Evolutionary conservation across 2,113 vertebrate genomes (phyloP).

Genomic region (Pterocles burchelli): DNA sequence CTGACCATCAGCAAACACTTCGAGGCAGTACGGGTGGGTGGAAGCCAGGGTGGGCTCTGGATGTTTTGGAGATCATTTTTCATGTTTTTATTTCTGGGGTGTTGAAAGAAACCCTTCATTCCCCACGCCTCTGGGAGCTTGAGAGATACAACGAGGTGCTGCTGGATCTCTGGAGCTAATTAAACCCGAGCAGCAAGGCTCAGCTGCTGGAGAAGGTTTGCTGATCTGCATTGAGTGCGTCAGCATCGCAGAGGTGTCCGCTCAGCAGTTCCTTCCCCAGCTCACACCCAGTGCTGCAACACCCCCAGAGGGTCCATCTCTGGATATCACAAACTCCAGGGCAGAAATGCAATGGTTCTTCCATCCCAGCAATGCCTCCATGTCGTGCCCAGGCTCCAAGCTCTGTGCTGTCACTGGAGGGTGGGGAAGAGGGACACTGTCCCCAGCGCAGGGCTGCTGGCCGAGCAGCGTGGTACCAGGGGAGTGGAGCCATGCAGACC

Average conservation of each 20-base stretch:
- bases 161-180: conserved; percentile 42
- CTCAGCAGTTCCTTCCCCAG: not conserved
- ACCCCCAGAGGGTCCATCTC: not conserved
- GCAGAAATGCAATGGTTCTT: not conserved
- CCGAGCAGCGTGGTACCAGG: fast-evolving
- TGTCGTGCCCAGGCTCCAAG: not conserved
- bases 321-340: not conserved
- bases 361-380: not conserved
- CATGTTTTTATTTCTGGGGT: not conserved
- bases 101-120: not conserved
- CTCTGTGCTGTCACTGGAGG: not conserved
- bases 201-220: not conserved
- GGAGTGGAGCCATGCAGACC: not conserved
- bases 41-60: not conserved
- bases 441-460: not conserved
- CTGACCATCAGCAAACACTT: not conserved
- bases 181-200: not conserved
- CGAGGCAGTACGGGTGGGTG: not conserved
- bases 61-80: not conserved
- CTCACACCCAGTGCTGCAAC: not conserved
- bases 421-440: fast-evolving
- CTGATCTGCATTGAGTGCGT: not conserved
- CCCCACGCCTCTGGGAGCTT: not conserved
- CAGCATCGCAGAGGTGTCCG: not conserved
- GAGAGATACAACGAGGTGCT: not conserved